Conservation (phyloP, 2,797 vertebrate species). For the Sebastiscus albofasciatus region DNA sequence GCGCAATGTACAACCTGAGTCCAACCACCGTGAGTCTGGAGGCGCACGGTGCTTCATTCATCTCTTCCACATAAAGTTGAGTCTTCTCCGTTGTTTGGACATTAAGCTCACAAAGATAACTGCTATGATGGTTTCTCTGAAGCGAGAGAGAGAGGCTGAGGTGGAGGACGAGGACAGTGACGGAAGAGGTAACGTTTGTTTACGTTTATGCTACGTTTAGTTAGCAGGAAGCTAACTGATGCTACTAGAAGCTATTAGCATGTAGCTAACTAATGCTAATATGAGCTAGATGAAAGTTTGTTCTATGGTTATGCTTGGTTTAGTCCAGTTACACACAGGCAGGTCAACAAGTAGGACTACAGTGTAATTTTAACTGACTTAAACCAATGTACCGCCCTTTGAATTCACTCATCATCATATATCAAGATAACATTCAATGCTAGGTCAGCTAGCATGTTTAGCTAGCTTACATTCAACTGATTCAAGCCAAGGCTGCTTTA, state of each 20-base stretch:
- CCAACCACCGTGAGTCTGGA: constrained; percentile 64
- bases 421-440: no score
- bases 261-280: constrained; percentile 15
- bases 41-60: constrained; percentile 40
- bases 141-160: constrained; percentile 77
- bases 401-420: not conserved
- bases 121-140: constrained; percentile 74
- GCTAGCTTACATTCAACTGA: constrained; percentile 6
- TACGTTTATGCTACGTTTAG: not conserved
- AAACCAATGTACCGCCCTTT: not conserved
- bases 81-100: not conserved
- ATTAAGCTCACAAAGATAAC: rapidly evolving
- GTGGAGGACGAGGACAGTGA: constrained; percentile 77
- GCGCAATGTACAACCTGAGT: constrained; percentile 4
- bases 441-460: no score
- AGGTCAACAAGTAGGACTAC: not conserved
- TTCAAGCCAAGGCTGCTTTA: not conserved
- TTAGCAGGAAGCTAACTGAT: constrained; percentile 49
- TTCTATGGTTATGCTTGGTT: not conserved
- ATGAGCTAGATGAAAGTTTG: not conserved
- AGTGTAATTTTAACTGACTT: not conserved
- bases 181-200: constrained; percentile 60
- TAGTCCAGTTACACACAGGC: not conserved
- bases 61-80: not conserved
- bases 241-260: constrained; percentile 29